Percentiles rank a stretch among this genome's conserved stretches.
phyloP scores from a whole-genome alignment of 2,797 vertebrate genomes.

The Falco berigora region DNA sequence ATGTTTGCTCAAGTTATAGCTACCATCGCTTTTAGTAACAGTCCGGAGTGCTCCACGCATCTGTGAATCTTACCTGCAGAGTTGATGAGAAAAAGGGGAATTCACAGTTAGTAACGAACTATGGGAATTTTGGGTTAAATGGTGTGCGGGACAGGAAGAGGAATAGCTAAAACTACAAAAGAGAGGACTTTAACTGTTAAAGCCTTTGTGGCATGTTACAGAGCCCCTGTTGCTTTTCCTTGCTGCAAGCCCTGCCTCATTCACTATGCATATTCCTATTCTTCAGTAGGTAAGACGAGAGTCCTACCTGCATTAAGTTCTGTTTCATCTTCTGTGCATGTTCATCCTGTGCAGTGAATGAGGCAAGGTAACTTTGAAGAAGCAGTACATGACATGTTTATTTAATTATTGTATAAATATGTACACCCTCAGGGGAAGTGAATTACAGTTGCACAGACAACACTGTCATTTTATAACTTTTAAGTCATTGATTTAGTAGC shows the following conservation, averaged over 20 bases:
- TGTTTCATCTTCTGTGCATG: not conserved
- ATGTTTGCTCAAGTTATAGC: not conserved
- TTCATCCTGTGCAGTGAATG: not conserved
- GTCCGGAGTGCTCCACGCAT: not conserved
- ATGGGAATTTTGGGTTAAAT: not conserved
- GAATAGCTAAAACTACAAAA: not conserved
- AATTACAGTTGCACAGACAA: not conserved
- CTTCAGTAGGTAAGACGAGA: not conserved
- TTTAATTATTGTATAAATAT: not conserved
- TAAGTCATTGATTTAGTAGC: not conserved
- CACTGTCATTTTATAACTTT: not conserved
- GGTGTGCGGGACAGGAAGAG: not conserved
- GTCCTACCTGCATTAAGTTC: not conserved
- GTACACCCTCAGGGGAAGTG: not conserved
- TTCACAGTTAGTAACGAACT: not conserved
- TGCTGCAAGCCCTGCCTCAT: not conserved
- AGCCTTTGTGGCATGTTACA: not conserved
- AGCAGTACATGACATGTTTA: not conserved
- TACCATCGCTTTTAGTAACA: not conserved
- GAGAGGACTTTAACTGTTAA: not conserved
- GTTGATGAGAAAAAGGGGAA: not conserved
- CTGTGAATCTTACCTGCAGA: not conserved
- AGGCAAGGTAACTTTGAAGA: not conserved
- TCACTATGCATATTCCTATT: not conserved
- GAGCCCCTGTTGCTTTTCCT: not conserved